These are phyloP conservation scores for Dendrolimus pini DNA, from an alignment of 2,888 invertebrate genomes.

Conservation along the genomic window DNA sequence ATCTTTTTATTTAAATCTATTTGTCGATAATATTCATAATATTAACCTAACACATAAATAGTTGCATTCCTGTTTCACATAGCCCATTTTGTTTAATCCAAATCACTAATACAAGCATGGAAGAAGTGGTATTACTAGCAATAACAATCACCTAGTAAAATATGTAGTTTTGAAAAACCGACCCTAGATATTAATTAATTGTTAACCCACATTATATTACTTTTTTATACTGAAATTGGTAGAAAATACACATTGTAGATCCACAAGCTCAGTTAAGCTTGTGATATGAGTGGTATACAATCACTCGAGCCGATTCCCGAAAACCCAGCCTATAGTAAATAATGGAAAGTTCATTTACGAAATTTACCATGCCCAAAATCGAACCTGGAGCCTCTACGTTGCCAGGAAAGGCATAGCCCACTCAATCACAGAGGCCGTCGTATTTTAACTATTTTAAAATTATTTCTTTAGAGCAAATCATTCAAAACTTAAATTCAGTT, in stretches of 20 bases:
- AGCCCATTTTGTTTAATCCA: not conserved
- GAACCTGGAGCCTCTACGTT: not conserved
- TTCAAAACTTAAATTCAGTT: not conserved
- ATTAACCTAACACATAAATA: not conserved
- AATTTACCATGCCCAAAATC: too few species aligned
- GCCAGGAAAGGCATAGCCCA: not conserved
- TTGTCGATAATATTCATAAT: slow-evolving; percentile 1
- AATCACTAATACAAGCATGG: too few species aligned
- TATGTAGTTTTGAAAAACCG: not conserved
- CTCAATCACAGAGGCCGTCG: not conserved
- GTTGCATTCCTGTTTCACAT: not conserved
- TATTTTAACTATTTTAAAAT: not conserved
- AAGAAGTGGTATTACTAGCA: too few species aligned
- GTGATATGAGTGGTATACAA: too few species aligned
- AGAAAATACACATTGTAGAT: not conserved
- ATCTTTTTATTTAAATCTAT: slow-evolving; percentile 18
- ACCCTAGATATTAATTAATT: not conserved
- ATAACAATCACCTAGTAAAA: not conserved
- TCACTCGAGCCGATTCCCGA: too few species aligned
- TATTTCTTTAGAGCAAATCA: not conserved
- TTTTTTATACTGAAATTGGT: not conserved
- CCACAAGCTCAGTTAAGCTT: too few species aligned
- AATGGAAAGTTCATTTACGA: too few species aligned
- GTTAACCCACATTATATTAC: not conserved
- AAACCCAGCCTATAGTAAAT: too few species aligned